Evolutionary conservation across 1,140 invertebrate species (phyloP).

Genomic region (Latrodectus geometricus): DNA sequence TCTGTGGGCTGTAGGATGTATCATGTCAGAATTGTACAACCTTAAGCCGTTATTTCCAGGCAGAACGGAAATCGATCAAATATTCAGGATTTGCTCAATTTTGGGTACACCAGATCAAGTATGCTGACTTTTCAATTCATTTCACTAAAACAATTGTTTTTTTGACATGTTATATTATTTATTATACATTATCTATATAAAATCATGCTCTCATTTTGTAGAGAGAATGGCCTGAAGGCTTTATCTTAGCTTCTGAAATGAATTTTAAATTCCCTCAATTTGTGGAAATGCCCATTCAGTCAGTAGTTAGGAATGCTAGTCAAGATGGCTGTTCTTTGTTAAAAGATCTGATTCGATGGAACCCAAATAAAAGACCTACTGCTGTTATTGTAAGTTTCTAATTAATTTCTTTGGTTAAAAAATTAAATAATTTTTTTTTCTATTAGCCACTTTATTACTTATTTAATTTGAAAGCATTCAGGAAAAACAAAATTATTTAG

Average conservation of each 20-base stretch:
- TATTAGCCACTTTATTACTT: too few relatives aligned
- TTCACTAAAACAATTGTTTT: too few relatives aligned
- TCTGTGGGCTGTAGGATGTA: constrained; percentile 96
- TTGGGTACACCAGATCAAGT: constrained; percentile 94
- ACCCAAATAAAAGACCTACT: constrained; percentile 91
- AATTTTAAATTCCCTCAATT: constrained; percentile 97
- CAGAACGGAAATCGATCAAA: constrained; percentile 95
- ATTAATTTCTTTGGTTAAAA: neutral
- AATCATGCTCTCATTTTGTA: constrained; percentile 66
- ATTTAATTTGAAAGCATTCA: too few relatives aligned
- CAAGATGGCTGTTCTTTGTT: constrained; percentile 86
- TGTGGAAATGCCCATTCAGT: constrained; percentile 80
- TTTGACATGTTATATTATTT: too few relatives aligned
- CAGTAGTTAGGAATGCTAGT: constrained; percentile 87
- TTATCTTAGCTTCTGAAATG: constrained; percentile 90
- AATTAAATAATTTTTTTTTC: neutral
- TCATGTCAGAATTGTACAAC: constrained; percentile 98
- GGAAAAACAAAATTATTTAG: too few relatives aligned
- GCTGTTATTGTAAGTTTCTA: constrained; percentile 81
- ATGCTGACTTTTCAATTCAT: neutral
- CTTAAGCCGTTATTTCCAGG: constrained; percentile 96
- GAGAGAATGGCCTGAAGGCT: constrained; percentile 96
- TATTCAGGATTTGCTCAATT: constrained; percentile 93
- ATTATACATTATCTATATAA: too few relatives aligned
- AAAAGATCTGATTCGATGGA: constrained; percentile 89